A percentile compares a stretch with the other conserved stretches of the same genome.
These are phyloP conservation scores for Coptotermes formosanus DNA, from an alignment of 1,140 invertebrate genomes.

Conservation along the genomic window DNA sequence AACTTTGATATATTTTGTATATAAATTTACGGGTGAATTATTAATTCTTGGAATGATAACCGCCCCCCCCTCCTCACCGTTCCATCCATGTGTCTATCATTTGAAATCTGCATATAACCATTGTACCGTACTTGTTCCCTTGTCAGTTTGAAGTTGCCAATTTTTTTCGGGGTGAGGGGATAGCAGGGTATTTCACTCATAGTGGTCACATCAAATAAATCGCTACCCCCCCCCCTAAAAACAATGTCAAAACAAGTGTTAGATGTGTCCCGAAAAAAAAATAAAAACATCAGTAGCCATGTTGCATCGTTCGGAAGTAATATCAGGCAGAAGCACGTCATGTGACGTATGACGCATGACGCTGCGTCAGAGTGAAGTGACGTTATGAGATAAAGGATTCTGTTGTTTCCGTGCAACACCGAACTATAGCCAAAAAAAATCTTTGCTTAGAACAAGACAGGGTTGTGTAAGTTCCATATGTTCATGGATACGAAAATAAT, in stretches of 20 bases:
- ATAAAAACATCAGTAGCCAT: neutral
- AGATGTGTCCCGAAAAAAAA: neutral
- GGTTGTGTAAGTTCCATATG: too few relatives aligned
- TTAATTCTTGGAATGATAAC: neutral
- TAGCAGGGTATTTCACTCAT: neutral
- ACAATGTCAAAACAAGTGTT: slow-evolving; percentile 3
- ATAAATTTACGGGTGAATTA: neutral
- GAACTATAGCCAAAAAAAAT: neutral
- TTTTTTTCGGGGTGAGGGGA: neutral
- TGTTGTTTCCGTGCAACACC: neutral
- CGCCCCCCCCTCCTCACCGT: neutral
- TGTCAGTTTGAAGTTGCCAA: slow-evolving; percentile 1
- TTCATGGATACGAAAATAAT: too few relatives aligned
- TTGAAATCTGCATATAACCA: neutral
- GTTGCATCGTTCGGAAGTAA: slow-evolving; percentile 15
- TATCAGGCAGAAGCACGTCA: neutral
- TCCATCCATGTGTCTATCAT: neutral
- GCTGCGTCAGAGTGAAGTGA: neutral
- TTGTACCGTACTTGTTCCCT: neutral
- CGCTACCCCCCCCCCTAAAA: neutral
- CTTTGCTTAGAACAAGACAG: too few relatives aligned
- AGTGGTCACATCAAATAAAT: neutral
- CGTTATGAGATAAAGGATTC: neutral
- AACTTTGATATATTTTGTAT: neutral
- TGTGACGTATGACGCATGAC: slow-evolving; percentile 12